These are phyloP conservation scores for Phragmatobia fuliginosa DNA, from an alignment of 2,888 invertebrate genomes.

Conservation along the genomic window DNA sequence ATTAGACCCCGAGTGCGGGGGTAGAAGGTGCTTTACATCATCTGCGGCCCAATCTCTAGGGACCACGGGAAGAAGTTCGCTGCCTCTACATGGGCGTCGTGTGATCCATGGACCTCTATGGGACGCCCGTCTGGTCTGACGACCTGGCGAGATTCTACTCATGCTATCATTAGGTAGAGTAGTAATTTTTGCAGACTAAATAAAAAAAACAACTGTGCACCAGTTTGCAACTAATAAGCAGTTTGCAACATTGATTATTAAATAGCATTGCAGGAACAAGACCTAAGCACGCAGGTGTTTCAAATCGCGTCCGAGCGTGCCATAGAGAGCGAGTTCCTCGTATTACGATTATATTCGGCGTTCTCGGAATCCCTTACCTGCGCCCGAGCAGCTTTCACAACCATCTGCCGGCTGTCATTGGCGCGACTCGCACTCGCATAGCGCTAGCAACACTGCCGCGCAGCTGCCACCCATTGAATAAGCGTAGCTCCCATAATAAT, in stretches of 20 bases:
- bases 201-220: not conserved
- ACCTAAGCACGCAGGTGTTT: conserved; percentile 67
- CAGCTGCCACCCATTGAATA: conserved; percentile 59
- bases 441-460: conserved; percentile 18
- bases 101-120: too few relatives aligned
- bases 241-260: not conserved
- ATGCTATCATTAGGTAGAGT: too few relatives aligned
- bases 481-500: conserved; percentile 40
- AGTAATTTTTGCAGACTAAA: too few relatives aligned
- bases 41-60: too few relatives aligned
- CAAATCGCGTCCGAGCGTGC: conserved; percentile 70
- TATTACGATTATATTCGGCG: conserved; percentile 83
- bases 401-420: conserved; percentile 78
- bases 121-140: too few relatives aligned
- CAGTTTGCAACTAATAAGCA: not conserved
- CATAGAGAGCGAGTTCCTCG: conserved; percentile 79
- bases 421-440: conserved; percentile 50
- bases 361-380: conserved; percentile 84
- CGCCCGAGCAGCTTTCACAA: conserved; percentile 77
- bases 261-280: conserved; percentile 25
- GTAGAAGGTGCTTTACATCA: too few relatives aligned
- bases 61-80: too few relatives aligned
- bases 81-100: too few relatives aligned
- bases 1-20: too few relatives aligned
- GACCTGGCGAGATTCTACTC: too few relatives aligned